Percentiles rank a stretch among this genome's conserved stretches.
Evolutionary conservation across 1,140 invertebrate genomes (phyloP).

Genomic region (Delia radicum): DNA sequence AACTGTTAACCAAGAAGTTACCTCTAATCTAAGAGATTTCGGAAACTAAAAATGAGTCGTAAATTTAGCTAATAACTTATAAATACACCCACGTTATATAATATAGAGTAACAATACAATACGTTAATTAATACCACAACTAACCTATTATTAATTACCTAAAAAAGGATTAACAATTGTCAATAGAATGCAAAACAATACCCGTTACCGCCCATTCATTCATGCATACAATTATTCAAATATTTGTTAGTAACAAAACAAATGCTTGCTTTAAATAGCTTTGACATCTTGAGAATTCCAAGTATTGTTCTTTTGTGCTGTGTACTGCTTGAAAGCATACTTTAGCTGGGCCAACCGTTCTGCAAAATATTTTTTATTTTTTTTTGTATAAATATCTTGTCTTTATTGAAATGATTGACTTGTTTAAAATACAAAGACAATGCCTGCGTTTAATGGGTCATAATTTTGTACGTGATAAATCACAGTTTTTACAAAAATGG

Average conservation of each 20-base stretch:
- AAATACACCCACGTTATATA: background rate
- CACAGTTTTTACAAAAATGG: conserved; percentile 2
- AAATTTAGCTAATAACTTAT: no score
- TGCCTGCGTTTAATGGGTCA: conserved; percentile 29
- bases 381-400: background rate
- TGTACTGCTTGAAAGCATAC: background rate
- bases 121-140: background rate
- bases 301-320: background rate
- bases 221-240: background rate
- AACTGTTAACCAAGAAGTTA: no score
- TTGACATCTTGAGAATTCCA: background rate
- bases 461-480: conserved; percentile 15
- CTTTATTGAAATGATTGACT: background rate
- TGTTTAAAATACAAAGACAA: conserved; percentile 27
- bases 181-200: background rate
- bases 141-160: background rate
- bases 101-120: no score
- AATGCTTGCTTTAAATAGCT: background rate
- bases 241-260: background rate
- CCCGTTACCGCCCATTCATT: background rate
- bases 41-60: no score
- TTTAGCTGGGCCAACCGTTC: background rate
- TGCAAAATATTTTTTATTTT: background rate
- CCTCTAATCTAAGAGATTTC: no score
- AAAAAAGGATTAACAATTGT: background rate